These are phyloP conservation scores for Lasius fuliginosus DNA, from an alignment of 2,888 invertebrate species.

Conservation along the genomic window DNA sequence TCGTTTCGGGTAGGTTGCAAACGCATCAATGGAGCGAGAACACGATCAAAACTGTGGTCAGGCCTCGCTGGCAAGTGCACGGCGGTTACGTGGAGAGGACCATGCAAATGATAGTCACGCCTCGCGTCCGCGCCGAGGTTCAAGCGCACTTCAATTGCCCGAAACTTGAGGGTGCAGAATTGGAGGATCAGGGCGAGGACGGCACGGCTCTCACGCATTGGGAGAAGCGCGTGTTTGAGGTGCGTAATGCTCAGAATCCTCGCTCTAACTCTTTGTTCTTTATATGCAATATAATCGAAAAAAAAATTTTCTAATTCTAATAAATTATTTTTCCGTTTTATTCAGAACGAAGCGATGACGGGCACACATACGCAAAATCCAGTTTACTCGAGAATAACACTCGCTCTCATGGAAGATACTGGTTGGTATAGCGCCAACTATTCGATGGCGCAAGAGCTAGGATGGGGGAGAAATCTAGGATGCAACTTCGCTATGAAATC, in stretches of 20 bases:
- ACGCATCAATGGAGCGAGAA: slow-evolving; percentile 98
- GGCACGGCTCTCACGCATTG: slow-evolving; percentile 99
- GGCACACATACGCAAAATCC: slow-evolving; percentile 99
- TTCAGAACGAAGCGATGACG: slow-evolving; percentile 99
- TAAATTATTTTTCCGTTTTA: slow-evolving; percentile 27
- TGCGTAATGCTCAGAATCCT: slow-evolving; percentile 83
- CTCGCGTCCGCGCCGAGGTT: slow-evolving; percentile 95
- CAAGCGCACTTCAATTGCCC: slow-evolving; percentile 95
- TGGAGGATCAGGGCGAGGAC: slow-evolving; percentile 99
- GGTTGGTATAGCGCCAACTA: slow-evolving; percentile 99
- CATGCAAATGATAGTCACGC: slow-evolving; percentile 96
- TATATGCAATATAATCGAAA: not conserved
- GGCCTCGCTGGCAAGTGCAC: slow-evolving; percentile 92
- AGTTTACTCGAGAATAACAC: slow-evolving; percentile 97
- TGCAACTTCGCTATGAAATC: slow-evolving; percentile 97
- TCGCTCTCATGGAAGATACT: slow-evolving; percentile 99
- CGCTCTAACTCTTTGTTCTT: not conserved
- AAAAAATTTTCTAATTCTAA: not conserved
- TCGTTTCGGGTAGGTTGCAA: slow-evolving; percentile 89
- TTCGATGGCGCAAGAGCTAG: slow-evolving; percentile 93
- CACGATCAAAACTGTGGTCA: slow-evolving; percentile 92
- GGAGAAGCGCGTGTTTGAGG: slow-evolving; percentile 99
- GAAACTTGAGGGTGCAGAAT: slow-evolving; percentile 96
- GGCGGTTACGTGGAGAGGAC: slow-evolving; percentile 92
- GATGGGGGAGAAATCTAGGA: slow-evolving; percentile 97